These are phyloP conservation scores for Diploscapter pachys DNA, from an alignment of 1,140 invertebrate genomes.

Conservation along the genomic window DNA sequence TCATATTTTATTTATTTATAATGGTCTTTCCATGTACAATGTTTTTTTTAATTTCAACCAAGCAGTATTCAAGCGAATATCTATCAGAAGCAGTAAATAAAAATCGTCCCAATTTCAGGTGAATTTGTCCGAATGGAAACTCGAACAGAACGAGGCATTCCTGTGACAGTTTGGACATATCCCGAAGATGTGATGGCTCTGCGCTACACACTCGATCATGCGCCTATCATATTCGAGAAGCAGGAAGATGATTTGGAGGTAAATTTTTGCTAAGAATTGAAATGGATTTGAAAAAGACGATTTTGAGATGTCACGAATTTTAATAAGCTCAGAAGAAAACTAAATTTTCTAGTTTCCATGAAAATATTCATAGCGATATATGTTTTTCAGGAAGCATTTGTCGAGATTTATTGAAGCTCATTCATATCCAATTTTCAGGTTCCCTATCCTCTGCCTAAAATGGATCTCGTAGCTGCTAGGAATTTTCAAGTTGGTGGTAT, in stretches of 20 bases:
- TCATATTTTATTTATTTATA: too few relatives aligned
- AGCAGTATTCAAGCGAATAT: too few relatives aligned
- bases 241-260: constrained; percentile 50
- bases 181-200: constrained; percentile 39
- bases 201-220: constrained; percentile 52
- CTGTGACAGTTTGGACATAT: constrained; percentile 49
- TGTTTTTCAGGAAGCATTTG: too few relatives aligned
- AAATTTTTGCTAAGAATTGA: constrained; percentile 26
- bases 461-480: constrained; percentile 63
- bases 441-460: constrained; percentile 53
- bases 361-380: too few relatives aligned
- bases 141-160: constrained; percentile 48
- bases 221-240: constrained; percentile 53
- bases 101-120: constrained; percentile 26
- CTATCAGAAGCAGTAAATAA: neutral
- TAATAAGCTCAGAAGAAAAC: too few relatives aligned
- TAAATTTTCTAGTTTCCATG: too few relatives aligned
- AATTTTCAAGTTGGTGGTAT: constrained; percentile 63
- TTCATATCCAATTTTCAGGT: constrained; percentile 36
- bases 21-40: too few relatives aligned
- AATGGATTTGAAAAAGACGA: neutral
- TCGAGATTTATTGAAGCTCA: constrained; percentile 15
- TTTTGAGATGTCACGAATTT: too few relatives aligned
- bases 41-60: too few relatives aligned
- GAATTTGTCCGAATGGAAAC: constrained; percentile 49